phyloP scores from a whole-genome alignment of 2,888 invertebrate genomes.

The Mythimna albipuncta region DNA sequence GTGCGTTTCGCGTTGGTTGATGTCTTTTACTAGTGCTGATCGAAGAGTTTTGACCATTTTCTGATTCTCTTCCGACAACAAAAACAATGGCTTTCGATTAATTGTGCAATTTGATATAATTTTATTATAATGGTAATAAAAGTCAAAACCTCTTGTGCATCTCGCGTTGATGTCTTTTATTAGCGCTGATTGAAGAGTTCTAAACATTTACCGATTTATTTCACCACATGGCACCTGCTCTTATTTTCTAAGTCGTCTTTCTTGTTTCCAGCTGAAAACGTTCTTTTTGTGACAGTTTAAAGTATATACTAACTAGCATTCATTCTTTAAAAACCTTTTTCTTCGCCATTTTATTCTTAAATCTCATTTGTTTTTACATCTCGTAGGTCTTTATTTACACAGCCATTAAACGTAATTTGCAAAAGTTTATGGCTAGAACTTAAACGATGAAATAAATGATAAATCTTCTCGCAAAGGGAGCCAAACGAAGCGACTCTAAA shows the following conservation, averaged over 20 bases:
- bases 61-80: neutral
- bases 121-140: too few species aligned
- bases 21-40: constrained; percentile 60
- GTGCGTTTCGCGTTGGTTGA: constrained; percentile 64
- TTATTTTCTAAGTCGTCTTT: neutral
- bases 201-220: constrained; percentile 19
- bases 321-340: neutral
- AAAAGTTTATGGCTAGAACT: constrained; percentile 48
- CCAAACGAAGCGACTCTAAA: constrained; percentile 83
- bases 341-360: neutral
- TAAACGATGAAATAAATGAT: constrained; percentile 70
- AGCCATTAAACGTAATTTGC: constrained; percentile 43
- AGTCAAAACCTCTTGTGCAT: neutral
- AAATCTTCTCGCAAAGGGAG: constrained; percentile 69
- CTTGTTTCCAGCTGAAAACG: neutral
- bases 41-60: constrained; percentile 30
- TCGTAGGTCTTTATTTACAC: constrained; percentile 18
- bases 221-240: neutral
- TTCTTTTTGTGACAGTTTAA: neutral
- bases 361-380: constrained; percentile 15
- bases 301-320: neutral
- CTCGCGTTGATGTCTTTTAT: constrained; percentile 67
- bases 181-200: constrained; percentile 33
- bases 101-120: too few species aligned
- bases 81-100: neutral